A percentile compares a stretch with the other conserved stretches of the same genome.
These are phyloP conservation scores for Barnardius zonarius DNA, from an alignment of 2,113 vertebrate genomes.

Conservation along the genomic window DNA sequence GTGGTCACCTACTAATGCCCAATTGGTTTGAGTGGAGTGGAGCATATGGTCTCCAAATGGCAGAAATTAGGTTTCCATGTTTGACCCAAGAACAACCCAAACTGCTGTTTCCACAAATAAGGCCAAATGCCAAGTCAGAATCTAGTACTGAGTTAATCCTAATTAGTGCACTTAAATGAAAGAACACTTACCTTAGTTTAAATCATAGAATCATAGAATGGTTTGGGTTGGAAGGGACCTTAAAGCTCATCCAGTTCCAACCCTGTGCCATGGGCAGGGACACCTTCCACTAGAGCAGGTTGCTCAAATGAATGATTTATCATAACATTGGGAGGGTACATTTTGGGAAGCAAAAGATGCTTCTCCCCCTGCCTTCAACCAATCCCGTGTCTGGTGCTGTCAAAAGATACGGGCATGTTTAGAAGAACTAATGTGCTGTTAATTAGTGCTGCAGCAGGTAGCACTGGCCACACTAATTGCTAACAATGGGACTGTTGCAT, in stretches of 20 bases:
- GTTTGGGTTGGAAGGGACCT: neutral
- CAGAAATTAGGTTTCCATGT: neutral
- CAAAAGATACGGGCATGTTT: neutral
- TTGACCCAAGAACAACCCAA: neutral
- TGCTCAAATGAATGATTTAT: neutral
- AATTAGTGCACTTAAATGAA: neutral
- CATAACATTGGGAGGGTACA: fast-evolving
- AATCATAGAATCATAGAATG: neutral
- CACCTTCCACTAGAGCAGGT: neutral
- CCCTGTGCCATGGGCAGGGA: neutral
- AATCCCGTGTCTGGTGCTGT: neutral
- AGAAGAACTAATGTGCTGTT: neutral
- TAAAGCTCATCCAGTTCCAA: neutral
- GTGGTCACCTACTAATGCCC: neutral
- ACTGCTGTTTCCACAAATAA: neutral
- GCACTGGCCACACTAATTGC: neutral
- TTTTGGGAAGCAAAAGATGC: neutral
- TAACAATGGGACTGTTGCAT: fast-evolving
- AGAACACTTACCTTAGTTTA: neutral
- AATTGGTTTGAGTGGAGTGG: neutral
- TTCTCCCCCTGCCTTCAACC: neutral
- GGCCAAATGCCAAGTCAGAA: neutral
- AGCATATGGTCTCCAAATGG: neutral
- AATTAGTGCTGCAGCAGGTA: neutral
- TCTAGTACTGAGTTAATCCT: neutral